phyloP scores from a whole-genome alignment of 2,113 vertebrate genomes.

The Dromas ardeola region DNA sequence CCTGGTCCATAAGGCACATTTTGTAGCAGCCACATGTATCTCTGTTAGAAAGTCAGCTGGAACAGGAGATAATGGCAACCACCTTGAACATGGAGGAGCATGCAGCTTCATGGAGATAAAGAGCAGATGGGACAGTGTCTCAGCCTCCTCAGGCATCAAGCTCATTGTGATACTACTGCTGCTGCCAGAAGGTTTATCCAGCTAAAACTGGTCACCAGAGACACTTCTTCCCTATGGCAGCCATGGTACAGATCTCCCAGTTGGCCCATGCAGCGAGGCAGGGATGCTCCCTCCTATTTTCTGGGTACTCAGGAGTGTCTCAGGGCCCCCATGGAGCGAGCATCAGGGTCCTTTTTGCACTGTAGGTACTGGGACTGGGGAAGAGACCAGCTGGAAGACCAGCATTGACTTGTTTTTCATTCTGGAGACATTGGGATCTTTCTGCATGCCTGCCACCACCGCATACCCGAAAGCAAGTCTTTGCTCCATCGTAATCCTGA shows the following conservation, averaged over 20 bases:
- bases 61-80: not conserved
- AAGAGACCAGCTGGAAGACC: not conserved
- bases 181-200: not conserved
- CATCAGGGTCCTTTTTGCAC: not conserved
- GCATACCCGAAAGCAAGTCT: not conserved
- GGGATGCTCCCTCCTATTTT: not conserved
- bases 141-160: not conserved
- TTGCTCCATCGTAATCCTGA: not conserved
- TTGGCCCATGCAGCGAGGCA: not conserved
- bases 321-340: not conserved
- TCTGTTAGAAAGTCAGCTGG: not conserved
- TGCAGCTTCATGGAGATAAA: not conserved
- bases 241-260: not conserved
- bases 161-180: not conserved
- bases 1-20: not conserved
- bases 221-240: not conserved
- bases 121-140: not conserved
- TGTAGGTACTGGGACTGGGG: not conserved
- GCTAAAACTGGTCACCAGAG: not conserved
- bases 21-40: not conserved
- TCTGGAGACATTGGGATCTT: not conserved
- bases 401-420: not conserved
- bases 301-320: not conserved
- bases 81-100: not conserved
- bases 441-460: not conserved